Percentiles rank a stretch among this genome's conserved stretches.
phyloP scores from a whole-genome alignment of 1,140 invertebrate species.

The Drosophila athabasca region DNA sequence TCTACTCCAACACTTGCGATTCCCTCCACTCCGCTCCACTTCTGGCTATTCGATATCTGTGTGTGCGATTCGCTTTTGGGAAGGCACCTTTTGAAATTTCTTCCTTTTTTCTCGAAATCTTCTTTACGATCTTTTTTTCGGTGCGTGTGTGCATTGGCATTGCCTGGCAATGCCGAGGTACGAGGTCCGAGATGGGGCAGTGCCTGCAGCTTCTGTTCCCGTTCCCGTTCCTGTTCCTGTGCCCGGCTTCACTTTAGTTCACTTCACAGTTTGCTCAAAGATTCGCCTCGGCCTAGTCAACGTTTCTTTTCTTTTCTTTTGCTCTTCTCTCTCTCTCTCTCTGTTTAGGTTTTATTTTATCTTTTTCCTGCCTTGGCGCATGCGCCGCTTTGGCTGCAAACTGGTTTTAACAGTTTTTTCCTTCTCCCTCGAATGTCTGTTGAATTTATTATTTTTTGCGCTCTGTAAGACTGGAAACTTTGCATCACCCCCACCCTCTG shows the following conservation, averaged over 20 bases:
- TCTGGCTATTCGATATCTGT: not conserved
- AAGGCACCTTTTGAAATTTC: conserved; percentile 20
- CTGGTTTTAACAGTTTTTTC: conserved; percentile 68
- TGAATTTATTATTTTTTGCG: conserved; percentile 37
- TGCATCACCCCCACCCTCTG: conserved; percentile 22
- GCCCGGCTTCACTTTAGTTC: conserved; percentile 33
- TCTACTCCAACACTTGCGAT: too few relatives aligned
- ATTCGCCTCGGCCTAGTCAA: conserved; percentile 60
- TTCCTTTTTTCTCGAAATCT: conserved; percentile 15
- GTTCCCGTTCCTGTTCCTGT: conserved; percentile 26
- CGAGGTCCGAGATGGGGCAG: not conserved
- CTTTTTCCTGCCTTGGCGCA: conserved; percentile 39
- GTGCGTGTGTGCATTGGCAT: conserved; percentile 1
- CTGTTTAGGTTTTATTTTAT: conserved; percentile 1
- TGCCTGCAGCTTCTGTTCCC: conserved; percentile 46
- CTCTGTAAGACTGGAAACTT: conserved; percentile 24
- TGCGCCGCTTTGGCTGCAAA: conserved; percentile 51
- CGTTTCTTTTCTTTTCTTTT: conserved; percentile 49
- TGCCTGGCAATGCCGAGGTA: not conserved
- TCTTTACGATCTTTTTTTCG: conserved; percentile 25
- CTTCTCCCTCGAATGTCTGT: conserved; percentile 27
- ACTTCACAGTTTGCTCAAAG: conserved; percentile 63
- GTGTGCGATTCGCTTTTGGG: conserved; percentile 9
- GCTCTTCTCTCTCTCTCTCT: not conserved
- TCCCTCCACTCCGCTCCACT: not conserved